Base-by-base conservation (phyloP, 2,797 vertebrate genomes). In the Notolabrus celidotus region DNA sequence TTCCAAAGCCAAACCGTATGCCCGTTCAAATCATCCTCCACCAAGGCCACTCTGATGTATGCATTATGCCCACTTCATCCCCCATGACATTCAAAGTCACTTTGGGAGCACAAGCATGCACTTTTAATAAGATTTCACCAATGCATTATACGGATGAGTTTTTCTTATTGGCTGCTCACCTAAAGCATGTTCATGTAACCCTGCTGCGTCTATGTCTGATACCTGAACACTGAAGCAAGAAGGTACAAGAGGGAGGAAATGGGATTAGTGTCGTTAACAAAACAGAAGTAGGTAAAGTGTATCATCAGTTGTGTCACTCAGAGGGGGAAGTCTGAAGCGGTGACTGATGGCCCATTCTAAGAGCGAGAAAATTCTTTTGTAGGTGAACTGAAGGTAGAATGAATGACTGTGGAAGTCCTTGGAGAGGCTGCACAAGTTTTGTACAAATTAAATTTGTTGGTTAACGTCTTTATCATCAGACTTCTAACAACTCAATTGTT, bases 131-230 rank as follows among this genome's bases (percentile, higher is more conserved):
- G 88, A 92, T 93, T 92, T 89, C 74, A 77, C 75, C 80, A 85
- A 85, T 83, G 90, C 90, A 93, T 92, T 92, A 92, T 88, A 91
- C 82, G 89, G 84, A 92, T 90, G 90, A 90, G 83, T 86, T 92
- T 92, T 90, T 85, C 65, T 86, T 73, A 86, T 85, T 88, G 83
- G 85, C 79, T 77, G 72, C 82, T 88, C 82, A 76, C 69, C 84
- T 72, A 76, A 85, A 85, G 66, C 77, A 39, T 70, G 73, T 83
- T 75, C 71, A 81, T 81, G 77, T 73, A 70, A 47, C 85, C 74
- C 60, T 58, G 74, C 77, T 78, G 74, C 9, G 50, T 76, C 64
- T 15, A 65, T 61, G 67, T 74, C 61, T 83, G 79, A 83, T 72
- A 83, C 71, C 78, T 85, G 81, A 80, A 59, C 73, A 69, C 34